Conservation (phyloP, 1,140 invertebrate species). For the Macrotrachela quadricornifera region DNA sequence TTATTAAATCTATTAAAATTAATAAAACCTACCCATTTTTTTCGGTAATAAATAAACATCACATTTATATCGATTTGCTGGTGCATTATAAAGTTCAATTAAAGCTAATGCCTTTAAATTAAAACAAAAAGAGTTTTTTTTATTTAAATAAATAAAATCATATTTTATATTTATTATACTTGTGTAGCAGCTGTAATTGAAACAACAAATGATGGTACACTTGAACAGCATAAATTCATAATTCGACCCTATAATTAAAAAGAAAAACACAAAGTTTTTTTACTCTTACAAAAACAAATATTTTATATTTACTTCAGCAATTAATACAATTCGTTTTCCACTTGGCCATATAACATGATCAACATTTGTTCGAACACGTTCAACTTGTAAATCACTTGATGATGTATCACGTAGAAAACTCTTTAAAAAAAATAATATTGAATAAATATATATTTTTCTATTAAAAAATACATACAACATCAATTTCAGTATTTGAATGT, state of each 20-base stretch:
- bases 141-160: neutral
- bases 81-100: constrained; percentile 87
- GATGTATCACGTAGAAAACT: constrained; percentile 75
- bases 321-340: constrained; percentile 47
- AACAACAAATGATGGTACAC: constrained; percentile 85
- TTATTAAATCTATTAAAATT: constrained; percentile 3
- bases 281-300: neutral
- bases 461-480: constrained; percentile 48
- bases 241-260: constrained; percentile 49
- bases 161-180: constrained; percentile 11
- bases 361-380: constrained; percentile 84
- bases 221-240: constrained; percentile 85
- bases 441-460: neutral
- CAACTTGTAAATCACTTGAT: constrained; percentile 51
- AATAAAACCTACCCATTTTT: constrained; percentile 60
- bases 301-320: constrained; percentile 43
- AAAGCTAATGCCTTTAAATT: constrained; percentile 52
- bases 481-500: constrained; percentile 90
- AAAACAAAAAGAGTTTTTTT: neutral
- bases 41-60: constrained; percentile 91
- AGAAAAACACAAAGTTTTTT: neutral
- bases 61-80: constrained; percentile 71
- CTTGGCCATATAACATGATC: constrained; percentile 90
- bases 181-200: constrained; percentile 70
- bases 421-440: constrained; percentile 32